Evolutionary conservation across 2,888 invertebrate species (phyloP).

Genomic region (Mythimna vitellina): DNA sequence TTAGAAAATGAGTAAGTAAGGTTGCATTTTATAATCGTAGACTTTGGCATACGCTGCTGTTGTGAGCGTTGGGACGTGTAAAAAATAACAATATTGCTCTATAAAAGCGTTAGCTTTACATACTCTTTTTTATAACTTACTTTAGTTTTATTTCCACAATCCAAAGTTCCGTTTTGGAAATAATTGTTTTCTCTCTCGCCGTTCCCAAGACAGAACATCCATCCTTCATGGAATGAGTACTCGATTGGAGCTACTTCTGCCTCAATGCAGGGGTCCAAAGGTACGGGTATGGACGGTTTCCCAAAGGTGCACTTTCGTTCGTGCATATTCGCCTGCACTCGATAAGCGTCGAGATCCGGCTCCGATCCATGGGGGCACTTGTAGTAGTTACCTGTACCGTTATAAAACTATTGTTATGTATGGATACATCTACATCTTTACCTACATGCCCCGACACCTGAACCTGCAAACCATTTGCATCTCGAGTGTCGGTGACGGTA

Average conservation of each 20-base stretch:
- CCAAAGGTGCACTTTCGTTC: constrained; percentile 85
- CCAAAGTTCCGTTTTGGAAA: constrained; percentile 85
- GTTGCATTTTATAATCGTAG: background rate
- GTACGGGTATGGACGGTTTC: constrained; percentile 75
- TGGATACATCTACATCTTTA: background rate
- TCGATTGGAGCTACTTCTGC: constrained; percentile 87
- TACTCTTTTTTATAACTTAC: constrained; percentile 69
- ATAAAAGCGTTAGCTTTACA: too few relatives aligned
- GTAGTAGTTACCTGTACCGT: constrained; percentile 80
- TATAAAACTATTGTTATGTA: constrained; percentile 2
- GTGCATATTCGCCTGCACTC: constrained; percentile 86
- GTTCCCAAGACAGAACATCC: constrained; percentile 88
- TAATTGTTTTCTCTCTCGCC: constrained; percentile 87
- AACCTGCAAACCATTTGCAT: too few relatives aligned
- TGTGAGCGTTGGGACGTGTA: background rate
- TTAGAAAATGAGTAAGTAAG: background rate
- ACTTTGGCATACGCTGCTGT: too few relatives aligned
- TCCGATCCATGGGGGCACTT: constrained; percentile 84
- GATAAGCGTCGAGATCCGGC: constrained; percentile 84
- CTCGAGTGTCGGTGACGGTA: too few relatives aligned
- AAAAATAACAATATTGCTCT: background rate
- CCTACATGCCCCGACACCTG: background rate
- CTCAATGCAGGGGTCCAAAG: constrained; percentile 86
- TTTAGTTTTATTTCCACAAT: constrained; percentile 87
- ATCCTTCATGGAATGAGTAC: constrained; percentile 86